These are phyloP conservation scores for Trachythela sp. DNA, from an alignment of 64 coral and sea anemone species.

Conservation along the genomic window DNA sequence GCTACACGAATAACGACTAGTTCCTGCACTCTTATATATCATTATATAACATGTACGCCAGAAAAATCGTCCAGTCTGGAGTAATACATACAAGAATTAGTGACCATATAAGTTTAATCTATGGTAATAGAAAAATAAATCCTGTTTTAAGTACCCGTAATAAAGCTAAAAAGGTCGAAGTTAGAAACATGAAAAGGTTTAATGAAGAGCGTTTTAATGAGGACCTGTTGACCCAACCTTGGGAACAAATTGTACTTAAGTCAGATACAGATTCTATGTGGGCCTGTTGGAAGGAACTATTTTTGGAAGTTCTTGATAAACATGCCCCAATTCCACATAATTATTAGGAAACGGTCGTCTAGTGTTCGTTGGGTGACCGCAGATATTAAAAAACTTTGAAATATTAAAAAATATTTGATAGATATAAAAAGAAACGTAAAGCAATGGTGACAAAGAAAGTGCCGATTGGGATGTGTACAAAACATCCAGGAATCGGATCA, in stretches of 20 bases:
- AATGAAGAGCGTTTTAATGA: not conserved
- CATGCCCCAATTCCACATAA: conserved; percentile 29
- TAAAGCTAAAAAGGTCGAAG: not conserved
- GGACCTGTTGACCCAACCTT: not conserved
- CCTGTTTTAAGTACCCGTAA: not conserved
- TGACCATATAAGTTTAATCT: conserved; percentile 24
- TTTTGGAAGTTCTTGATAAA: not conserved
- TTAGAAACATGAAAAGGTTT: conserved; percentile 30
- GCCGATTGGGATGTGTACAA: conserved; percentile 20
- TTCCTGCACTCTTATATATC: not conserved
- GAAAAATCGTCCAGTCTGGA: not conserved
- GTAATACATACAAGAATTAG: conserved; percentile 12
- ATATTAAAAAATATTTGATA: too few species aligned
- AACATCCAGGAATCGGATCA: conserved; percentile 16
- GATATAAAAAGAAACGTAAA: not conserved
- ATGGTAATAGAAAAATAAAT: conserved; percentile 15
- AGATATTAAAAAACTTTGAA: not conserved
- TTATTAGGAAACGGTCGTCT: conserved; percentile 5
- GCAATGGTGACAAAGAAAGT: not conserved
- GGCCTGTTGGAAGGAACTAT: too few species aligned
- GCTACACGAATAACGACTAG: not conserved
- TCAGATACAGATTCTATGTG: not conserved
- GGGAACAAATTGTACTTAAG: not conserved
- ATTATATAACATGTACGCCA: not conserved
- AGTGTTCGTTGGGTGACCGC: not conserved